A percentile compares a stretch with the other conserved stretches of the same genome.
Conservation (phyloP, 2,113 vertebrate genomes). For the Callionymus lyra region DNA sequence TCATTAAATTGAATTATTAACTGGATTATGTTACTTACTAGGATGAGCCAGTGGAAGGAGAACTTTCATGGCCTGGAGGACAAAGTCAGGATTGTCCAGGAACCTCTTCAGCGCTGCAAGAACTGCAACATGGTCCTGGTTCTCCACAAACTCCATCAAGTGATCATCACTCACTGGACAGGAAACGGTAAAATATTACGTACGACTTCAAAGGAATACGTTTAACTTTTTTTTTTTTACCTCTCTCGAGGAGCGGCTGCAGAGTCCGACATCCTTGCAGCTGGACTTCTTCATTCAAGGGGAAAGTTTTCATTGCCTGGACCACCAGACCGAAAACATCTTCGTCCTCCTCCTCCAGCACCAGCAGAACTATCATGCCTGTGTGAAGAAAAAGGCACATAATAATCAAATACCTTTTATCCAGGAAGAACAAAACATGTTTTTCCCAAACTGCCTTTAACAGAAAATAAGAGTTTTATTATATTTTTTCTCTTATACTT, state of each 20-base stretch:
- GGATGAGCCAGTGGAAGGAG: slow-evolving; percentile 78
- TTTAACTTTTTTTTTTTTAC: slow-evolving; percentile 46
- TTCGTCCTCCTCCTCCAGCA: slow-evolving; percentile 82
- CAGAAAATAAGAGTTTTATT: too few species aligned
- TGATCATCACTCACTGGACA: slow-evolving; percentile 79
- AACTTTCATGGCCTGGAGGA: slow-evolving; percentile 73
- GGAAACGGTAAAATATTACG: background rate
- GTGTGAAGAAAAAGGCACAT: background rate
- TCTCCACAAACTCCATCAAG: slow-evolving; percentile 87
- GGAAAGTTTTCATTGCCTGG: slow-evolving; percentile 78
- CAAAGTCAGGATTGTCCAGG: slow-evolving; percentile 68
- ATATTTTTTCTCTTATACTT: too few species aligned
- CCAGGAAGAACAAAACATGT: too few species aligned
- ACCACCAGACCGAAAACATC: slow-evolving; percentile 83
- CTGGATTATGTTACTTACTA: too few species aligned
- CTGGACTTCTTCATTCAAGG: slow-evolving; percentile 76
- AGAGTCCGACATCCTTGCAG: slow-evolving; percentile 78
- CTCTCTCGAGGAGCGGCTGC: slow-evolving; percentile 77
- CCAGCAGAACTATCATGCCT: slow-evolving; percentile 57
- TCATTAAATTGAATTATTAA: too few species aligned
- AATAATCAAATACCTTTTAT: background rate
- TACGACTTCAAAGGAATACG: too few species aligned
- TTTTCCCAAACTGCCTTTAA: too few species aligned
- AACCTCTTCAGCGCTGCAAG: slow-evolving; percentile 72
- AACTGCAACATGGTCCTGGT: slow-evolving; percentile 78